Evolutionary conservation across 2,888 invertebrate species (phyloP), one percentile per base, ranked within the genome.

Genomic region (Alviniconcha strummeri): DNA sequence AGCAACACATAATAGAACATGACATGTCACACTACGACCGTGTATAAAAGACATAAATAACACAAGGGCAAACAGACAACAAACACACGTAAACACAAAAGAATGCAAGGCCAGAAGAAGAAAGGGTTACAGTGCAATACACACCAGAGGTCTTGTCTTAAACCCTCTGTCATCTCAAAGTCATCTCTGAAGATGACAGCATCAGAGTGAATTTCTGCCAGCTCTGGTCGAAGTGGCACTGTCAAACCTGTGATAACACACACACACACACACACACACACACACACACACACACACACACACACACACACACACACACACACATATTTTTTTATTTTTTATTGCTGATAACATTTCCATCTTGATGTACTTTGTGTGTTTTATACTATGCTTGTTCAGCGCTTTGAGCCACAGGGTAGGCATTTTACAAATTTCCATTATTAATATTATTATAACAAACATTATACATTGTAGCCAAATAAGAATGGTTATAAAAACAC

Each of bases 161-260:
- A 84, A 71, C 82, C 85, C 52, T 84, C 54, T 1, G 60, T 80
- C 2, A 80, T 56, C 55, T 93, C 94, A 90, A 94, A 94, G 85
- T 93, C 93, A 83, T 94, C 94, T 84, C 93, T 89, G 19, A 94
- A 88, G 36, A 94, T 89, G 5, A 93, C 86, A 5, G 91, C 91
- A 55, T 92, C 89, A 60, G 92, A 88, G 83, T 93, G 90, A 8
- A 93, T 77, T 19, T 88, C 89, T 15, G 92, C 90, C 83, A 93
- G 85, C 9, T 87, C 81, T 13, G 92, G 92, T 80, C 91, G 85
- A 15, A 88, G 80, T 36, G 90, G 89, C 13, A 87, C 84, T 55
- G 82, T 15, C 0, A 88, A 86, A 11, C 88, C 87, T 54, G 87
- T 88, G 17, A 19, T n/a, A 52, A 55, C 7, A 55, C 17, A 52